These are phyloP conservation scores for Epizoanthus scotinus DNA, from an alignment of 92 coral and sea anemone species.

Conservation along the genomic window DNA sequence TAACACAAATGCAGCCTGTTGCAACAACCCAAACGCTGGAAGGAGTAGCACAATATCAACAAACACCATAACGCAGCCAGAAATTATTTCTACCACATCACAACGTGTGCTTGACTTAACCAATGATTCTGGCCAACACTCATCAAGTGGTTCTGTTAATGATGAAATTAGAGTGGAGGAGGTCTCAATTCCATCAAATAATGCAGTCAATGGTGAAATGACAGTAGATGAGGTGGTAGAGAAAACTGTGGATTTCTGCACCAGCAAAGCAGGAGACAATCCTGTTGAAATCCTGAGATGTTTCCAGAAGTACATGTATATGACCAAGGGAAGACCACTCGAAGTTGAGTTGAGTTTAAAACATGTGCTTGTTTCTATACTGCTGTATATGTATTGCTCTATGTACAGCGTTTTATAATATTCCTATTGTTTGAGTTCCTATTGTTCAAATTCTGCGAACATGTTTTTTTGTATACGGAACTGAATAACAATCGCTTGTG, in stretches of 20 bases:
- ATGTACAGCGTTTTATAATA: no score
- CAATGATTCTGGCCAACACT: conserved; percentile 15
- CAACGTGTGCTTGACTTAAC: conserved; percentile 21
- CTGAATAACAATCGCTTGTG: no score
- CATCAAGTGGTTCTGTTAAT: not conserved
- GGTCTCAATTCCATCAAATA: not conserved
- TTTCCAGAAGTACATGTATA: conserved; percentile 28
- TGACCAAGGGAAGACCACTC: conserved; percentile 50
- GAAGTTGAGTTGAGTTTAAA: no score
- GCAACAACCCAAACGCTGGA: not conserved
- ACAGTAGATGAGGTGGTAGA: conserved; percentile 52
- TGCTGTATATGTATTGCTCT: no score
- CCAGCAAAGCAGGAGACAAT: conserved; percentile 19
- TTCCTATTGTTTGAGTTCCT: no score
- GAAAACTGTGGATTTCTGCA: conserved; percentile 36
- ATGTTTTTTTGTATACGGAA: no score
- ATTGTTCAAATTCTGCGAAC: no score
- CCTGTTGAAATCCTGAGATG: conserved; percentile 56
- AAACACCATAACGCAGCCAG: not conserved
- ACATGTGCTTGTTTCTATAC: no score
- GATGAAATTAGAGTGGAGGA: not conserved
- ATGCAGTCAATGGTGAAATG: conserved; percentile 26
- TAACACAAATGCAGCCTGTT: not conserved
- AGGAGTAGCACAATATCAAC: conserved; percentile 10
- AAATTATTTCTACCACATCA: not conserved